These are phyloP conservation scores for Myiopsitta monachus DNA, from an alignment of 2,113 vertebrate species.

Conservation along the genomic window DNA sequence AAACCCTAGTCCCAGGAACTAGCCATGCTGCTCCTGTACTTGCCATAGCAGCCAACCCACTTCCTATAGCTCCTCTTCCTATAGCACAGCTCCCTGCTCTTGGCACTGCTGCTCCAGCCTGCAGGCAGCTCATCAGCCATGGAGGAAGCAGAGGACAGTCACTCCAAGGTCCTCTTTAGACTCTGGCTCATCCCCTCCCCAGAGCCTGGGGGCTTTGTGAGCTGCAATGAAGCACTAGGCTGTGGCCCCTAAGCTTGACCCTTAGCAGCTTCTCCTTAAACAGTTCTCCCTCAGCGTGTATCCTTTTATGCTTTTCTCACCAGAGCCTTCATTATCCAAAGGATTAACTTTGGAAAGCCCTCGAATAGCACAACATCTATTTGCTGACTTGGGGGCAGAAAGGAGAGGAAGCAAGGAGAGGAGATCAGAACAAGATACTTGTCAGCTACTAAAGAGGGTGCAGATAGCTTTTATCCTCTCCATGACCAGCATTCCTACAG, in stretches of 20 bases:
- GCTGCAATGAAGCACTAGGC: neutral
- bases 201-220: accelerated
- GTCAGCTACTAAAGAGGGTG: neutral
- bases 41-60: neutral
- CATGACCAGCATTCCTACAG: accelerated
- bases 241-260: neutral
- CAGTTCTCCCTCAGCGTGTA: neutral
- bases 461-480: neutral
- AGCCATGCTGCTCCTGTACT: neutral
- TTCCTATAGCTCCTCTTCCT: neutral
- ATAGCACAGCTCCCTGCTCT: neutral
- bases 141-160: neutral
- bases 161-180: neutral
- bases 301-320: neutral
- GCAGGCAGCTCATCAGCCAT: neutral
- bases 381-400: neutral
- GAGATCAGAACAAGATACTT: neutral
- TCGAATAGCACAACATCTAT: neutral
- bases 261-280: neutral
- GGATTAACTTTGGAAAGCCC: neutral
- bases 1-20: neutral
- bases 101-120: neutral
- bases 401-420: neutral
- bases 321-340: neutral
- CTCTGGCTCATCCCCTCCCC: neutral